Percentiles rank a stretch among this genome's conserved stretches.
Evolutionary conservation across 2,888 invertebrate species (phyloP).

Genomic region (Dusona sp.): DNA sequence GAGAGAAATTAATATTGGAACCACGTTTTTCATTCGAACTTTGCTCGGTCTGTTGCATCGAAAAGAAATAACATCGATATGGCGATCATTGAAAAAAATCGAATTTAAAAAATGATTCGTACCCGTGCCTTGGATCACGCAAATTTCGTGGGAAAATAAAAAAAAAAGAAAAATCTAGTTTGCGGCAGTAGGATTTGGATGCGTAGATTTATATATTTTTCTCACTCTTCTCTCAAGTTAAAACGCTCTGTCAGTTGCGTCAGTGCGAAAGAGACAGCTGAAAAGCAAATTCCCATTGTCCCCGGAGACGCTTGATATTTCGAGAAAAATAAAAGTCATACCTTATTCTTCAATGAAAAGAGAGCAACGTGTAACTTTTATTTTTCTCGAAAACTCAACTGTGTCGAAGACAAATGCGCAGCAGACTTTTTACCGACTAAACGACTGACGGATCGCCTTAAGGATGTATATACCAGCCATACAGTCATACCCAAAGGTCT

Average conservation of each 20-base stretch:
- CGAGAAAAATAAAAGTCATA: not conserved
- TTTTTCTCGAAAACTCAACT: not conserved
- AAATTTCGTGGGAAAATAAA: not conserved
- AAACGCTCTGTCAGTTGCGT: not conserved
- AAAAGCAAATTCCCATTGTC: not conserved
- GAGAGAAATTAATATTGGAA: slow-evolving; percentile 1
- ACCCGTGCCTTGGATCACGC: not conserved
- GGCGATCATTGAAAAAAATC: not conserved
- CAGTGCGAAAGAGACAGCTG: not conserved
- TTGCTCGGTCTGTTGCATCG: slow-evolving; percentile 1
- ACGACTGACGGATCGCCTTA: not conserved
- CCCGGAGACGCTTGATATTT: not conserved
- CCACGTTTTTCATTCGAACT: slow-evolving; percentile 15
- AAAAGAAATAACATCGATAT: not conserved
- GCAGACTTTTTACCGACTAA: not conserved
- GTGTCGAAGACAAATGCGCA: not conserved
- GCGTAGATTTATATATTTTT: not conserved
- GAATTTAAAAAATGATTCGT: not conserved
- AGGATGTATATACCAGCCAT: not conserved
- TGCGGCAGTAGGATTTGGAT: not conserved
- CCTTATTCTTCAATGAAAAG: not conserved
- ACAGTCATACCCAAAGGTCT: slow-evolving; percentile 12
- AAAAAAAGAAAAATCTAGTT: not conserved
- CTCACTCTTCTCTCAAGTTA: not conserved
- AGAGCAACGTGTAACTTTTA: too few species aligned